Percentiles rank a stretch among this genome's conserved stretches.
Evolutionary conservation across 2,113 vertebrate genomes (phyloP).

Genomic region (Rhea pennata): DNA sequence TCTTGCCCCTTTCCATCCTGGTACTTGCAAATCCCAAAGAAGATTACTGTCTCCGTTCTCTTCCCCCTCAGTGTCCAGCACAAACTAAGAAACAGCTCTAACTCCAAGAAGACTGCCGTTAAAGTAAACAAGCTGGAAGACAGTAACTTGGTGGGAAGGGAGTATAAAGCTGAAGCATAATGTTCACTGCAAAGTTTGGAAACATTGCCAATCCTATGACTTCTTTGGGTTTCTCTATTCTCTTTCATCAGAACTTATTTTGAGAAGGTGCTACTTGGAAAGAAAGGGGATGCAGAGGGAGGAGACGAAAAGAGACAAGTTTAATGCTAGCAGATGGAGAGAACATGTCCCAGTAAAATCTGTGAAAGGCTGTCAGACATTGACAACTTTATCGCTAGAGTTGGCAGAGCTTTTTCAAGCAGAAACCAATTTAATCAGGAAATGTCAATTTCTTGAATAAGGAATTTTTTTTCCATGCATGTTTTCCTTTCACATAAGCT

Average conservation of each 20-base stretch:
- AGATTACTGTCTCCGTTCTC: neutral
- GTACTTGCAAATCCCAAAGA: neutral
- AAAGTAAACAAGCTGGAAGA: neutral
- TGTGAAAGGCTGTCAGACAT: neutral
- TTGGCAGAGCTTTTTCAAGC: constrained; percentile 27
- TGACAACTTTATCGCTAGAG: neutral
- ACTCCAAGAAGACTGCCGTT: neutral
- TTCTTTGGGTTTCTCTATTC: neutral
- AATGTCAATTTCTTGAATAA: constrained; percentile 8
- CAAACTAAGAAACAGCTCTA: neutral
- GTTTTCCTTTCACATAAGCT: neutral
- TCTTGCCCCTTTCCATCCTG: neutral
- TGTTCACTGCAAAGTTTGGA: neutral
- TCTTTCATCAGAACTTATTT: neutral
- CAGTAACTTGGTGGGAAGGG: neutral
- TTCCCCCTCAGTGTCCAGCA: neutral
- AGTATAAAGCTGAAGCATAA: neutral
- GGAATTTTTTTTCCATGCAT: neutral
- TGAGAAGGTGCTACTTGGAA: neutral
- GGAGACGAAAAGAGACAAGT: neutral
- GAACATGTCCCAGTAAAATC: neutral
- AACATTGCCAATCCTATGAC: neutral
- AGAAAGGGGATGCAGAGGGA: neutral
- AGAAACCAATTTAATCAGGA: constrained; percentile 33
- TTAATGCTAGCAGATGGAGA: neutral